phyloP scores from a whole-genome alignment of 2,797 vertebrate species.

The Scarus forsteni region DNA sequence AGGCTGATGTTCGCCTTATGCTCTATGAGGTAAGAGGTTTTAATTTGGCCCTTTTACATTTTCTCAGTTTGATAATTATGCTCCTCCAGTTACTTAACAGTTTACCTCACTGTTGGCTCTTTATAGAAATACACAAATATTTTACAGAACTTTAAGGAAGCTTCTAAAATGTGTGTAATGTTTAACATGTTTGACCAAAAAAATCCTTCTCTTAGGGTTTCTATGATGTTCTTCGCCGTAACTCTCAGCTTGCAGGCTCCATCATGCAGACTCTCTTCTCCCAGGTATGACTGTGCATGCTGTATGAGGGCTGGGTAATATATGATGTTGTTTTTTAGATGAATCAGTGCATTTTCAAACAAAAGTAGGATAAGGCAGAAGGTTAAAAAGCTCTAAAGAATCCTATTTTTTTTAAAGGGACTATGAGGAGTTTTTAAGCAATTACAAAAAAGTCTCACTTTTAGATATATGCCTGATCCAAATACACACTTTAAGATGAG shows the following conservation, averaged over 20 bases:
- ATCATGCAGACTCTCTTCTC: conserved; percentile 94
- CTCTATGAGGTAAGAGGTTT: conserved; percentile 91
- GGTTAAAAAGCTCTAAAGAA: too few species aligned
- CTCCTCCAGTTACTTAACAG: neutral
- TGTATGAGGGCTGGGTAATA: neutral
- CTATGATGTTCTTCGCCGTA: conserved; percentile 94
- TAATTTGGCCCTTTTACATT: neutral
- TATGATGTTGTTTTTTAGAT: too few species aligned
- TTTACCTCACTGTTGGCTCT: neutral
- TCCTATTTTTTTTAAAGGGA: too few species aligned
- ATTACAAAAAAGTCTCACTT: too few species aligned
- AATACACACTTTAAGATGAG: too few species aligned
- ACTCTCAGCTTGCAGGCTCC: conserved; percentile 93
- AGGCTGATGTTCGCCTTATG: conserved; percentile 95
- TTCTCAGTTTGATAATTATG: neutral
- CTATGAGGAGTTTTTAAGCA: too few species aligned
- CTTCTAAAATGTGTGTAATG: neutral
- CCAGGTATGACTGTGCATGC: conserved; percentile 84
- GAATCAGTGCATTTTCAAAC: too few species aligned
- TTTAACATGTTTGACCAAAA: neutral
- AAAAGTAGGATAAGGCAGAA: too few species aligned
- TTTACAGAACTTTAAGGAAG: neutral
- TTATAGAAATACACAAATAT: too few species aligned
- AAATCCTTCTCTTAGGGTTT: conserved; percentile 86
- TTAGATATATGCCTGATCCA: too few species aligned